Evolutionary conservation across 2,888 invertebrate species (phyloP).

Genomic region (Bellardia bayeri): DNA sequence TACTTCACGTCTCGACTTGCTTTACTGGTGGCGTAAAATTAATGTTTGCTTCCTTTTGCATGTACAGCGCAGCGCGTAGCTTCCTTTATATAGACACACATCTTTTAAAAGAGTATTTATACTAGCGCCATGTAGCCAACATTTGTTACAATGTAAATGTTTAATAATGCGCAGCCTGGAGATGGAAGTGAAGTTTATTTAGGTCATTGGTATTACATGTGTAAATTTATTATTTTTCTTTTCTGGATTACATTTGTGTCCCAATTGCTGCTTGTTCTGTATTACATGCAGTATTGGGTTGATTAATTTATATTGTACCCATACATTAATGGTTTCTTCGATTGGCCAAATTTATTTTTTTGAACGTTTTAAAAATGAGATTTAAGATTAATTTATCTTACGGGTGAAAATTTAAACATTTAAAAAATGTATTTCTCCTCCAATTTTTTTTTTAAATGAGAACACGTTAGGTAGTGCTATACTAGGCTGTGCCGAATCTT

Average conservation of each 20-base stretch:
- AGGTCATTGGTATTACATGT: constrained; percentile 35
- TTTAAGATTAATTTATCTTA: background rate
- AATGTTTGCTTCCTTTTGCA: constrained; percentile 7
- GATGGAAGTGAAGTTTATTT: constrained; percentile 13
- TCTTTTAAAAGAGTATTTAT: background rate
- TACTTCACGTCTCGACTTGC: constrained; percentile 28
- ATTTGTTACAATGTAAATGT: constrained; percentile 24
- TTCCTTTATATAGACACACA: background rate
- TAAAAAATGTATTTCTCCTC: too few species aligned
- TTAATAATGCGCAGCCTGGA: constrained; percentile 13
- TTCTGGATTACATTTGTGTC: background rate
- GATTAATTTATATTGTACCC: background rate
- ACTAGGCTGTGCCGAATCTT: too few species aligned
- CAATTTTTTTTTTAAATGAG: too few species aligned
- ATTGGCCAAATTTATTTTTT: background rate
- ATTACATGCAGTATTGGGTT: background rate
- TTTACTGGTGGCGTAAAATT: constrained; percentile 45
- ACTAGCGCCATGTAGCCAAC: background rate
- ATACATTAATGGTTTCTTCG: background rate
- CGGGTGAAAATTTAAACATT: too few species aligned
- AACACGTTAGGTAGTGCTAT: too few species aligned
- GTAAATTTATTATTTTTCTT: constrained; percentile 11
- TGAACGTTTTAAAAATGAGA: background rate
- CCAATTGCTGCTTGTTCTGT: background rate
- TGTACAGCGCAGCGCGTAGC: too few species aligned